A percentile compares a stretch with the other conserved stretches of the same genome.
phyloP scores from a whole-genome alignment of 2,113 vertebrate genomes.

The Eudyptes chrysolophus region DNA sequence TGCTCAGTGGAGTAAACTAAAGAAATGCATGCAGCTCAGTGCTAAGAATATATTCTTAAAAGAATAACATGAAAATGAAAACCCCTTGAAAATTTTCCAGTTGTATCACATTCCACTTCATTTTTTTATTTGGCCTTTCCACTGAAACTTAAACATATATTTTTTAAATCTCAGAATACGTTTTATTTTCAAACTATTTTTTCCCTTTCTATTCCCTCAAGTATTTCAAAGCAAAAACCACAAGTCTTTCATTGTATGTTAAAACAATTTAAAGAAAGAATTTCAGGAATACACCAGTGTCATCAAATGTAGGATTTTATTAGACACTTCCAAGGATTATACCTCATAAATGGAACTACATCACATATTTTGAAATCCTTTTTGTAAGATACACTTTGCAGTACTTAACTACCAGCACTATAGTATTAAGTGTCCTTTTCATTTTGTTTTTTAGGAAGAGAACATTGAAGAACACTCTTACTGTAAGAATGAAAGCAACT shows the following conservation, averaged over 20 bases:
- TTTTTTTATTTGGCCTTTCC: not conserved
- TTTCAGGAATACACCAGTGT: not conserved
- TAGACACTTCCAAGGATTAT: not conserved
- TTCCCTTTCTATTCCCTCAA: not conserved
- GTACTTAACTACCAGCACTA: not conserved
- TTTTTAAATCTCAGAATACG: not conserved
- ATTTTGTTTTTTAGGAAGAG: not conserved
- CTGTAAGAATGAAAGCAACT: not conserved
- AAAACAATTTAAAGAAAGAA: not conserved
- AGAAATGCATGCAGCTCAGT: not conserved
- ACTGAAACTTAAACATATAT: conserved; percentile 4
- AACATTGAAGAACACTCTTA: not conserved
- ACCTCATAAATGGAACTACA: not conserved
- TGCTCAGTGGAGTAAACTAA: not conserved
- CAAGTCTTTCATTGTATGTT: not conserved
- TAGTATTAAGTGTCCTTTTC: not conserved
- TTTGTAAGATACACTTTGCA: not conserved
- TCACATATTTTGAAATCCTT: not conserved
- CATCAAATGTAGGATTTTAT: not conserved
- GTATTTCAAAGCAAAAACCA: not conserved
- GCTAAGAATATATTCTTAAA: not conserved
- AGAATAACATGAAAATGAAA: not conserved
- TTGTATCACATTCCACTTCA: not conserved
- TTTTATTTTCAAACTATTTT: not conserved
- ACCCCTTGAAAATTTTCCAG: not conserved